Conservation (phyloP, 2,888 invertebrate genomes). For the Meganola albula region DNA sequence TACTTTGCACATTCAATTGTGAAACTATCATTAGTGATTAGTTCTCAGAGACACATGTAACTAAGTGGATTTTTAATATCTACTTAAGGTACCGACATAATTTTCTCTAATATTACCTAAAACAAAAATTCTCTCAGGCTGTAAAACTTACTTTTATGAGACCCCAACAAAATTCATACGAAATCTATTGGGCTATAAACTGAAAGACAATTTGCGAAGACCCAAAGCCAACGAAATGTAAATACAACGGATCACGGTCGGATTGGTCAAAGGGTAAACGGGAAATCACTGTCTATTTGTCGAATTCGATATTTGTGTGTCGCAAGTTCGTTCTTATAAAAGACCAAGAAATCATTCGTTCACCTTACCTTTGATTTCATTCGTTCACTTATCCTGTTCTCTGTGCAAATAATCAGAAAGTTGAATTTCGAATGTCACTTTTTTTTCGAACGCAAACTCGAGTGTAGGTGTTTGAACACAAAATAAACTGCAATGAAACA, state of each 20-base stretch:
- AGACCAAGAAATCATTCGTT: too few species aligned
- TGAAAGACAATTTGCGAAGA: slow-evolving; percentile 36
- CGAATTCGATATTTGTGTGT: slow-evolving; percentile 45
- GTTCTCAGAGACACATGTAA: too few species aligned
- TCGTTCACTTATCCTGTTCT: too few species aligned
- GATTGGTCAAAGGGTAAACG: slow-evolving; percentile 58
- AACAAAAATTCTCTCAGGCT: too few species aligned
- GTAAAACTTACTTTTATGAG: too few species aligned
- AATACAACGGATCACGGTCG: slow-evolving; percentile 44
- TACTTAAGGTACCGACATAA: too few species aligned
- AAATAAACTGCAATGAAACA: slow-evolving; percentile 75
- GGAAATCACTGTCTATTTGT: slow-evolving; percentile 52
- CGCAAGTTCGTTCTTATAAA: slow-evolving; percentile 40
- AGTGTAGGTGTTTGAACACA: slow-evolving; percentile 59
- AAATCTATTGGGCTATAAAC: slow-evolving; percentile 34
- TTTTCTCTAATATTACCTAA: too few species aligned
- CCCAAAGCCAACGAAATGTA: slow-evolving; percentile 42
- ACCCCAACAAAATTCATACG: slow-evolving; percentile 4
- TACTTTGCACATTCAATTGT: too few species aligned
- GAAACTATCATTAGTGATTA: too few species aligned
- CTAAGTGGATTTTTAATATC: too few species aligned
- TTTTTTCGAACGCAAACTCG: slow-evolving; percentile 24
- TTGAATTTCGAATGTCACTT: slow-evolving; percentile 25
- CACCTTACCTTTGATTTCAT: slow-evolving; percentile 1
- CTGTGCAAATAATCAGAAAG: slow-evolving; percentile 16